Base-by-base conservation (phyloP, 2,888 invertebrate genomes). In the Bombylius discolor region DNA sequence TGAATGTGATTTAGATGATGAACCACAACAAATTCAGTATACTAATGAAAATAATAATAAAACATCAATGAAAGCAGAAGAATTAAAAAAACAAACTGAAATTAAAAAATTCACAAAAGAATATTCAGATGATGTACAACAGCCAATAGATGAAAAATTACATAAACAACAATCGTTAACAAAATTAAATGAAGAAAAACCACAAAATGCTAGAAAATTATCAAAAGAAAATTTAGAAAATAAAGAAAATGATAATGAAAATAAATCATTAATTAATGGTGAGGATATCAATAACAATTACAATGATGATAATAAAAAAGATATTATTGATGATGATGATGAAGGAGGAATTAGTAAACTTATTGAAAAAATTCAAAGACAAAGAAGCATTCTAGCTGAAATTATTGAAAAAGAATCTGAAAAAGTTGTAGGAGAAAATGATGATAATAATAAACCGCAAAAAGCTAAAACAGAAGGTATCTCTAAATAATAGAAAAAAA, bases 301-400 rank as follows among this genome's bases (percentile, higher is more conserved):
- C 12, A 50, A 59, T 47, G 56, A 58, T 53, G 70, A 70, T 61
- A 23, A 23, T 23, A 23, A 23, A 23, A 23, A 23, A 23, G 23
- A 23, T 23, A 23, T 23, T 23, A 3, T 23, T 23, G 71, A 67
- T 60, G 72, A 79, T 57, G 81, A 80, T 56, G 76, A 74, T 14
- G 81, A 83, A 65, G 79, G 79, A 55, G 80, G 79, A 62, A 71
- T 84, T 64, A 83, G 83, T 69, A 81, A 78, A 58, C 74, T 85
- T 56, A 74, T 85, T 51, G 78, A 75, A 69, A 78, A 83, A 65
- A 82, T 84, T 62, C 79, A 82, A 69, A 79, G 79, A 65, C 85
- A 86, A 70, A 79, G 85, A 70, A 84, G 81, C 72, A 79, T 83
- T 65, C 77, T 85, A 65, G 83, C 82, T 63, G 84, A 85, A 72